phyloP scores from a whole-genome alignment of 1,140 invertebrate genomes.

The Mylabris phalerata region DNA sequence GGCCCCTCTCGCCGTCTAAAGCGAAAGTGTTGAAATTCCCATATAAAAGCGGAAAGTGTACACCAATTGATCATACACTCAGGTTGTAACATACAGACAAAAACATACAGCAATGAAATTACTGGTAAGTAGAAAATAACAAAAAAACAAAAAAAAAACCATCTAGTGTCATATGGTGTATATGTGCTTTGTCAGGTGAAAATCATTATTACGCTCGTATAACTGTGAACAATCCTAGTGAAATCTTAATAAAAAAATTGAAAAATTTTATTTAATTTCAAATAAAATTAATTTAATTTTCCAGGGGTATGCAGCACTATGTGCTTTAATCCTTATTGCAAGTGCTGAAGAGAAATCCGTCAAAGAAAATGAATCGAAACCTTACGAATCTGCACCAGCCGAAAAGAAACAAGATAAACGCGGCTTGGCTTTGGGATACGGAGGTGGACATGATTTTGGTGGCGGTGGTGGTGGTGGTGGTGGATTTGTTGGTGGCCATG shows the following conservation, averaged over 20 bases:
- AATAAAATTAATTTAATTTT: slow-evolving; percentile 2
- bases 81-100: slow-evolving; percentile 12
- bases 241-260: background rate
- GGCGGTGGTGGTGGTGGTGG: slow-evolving; percentile 43
- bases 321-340: slow-evolving; percentile 47
- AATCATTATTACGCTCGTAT: background rate
- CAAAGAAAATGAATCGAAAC: slow-evolving; percentile 40
- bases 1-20: slow-evolving; percentile 1
- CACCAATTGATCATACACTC: slow-evolving; percentile 22
- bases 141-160: background rate
- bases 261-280: background rate
- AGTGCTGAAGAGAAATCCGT: slow-evolving; percentile 43
- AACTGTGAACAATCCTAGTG: too few species aligned
- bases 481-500: slow-evolving; percentile 29
- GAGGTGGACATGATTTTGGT: slow-evolving; percentile 51
- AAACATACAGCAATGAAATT: slow-evolving; percentile 29
- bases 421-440: slow-evolving; percentile 50
- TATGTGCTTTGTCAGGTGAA: slow-evolving; percentile 2
- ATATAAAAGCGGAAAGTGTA: slow-evolving; percentile 21
- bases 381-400: slow-evolving; percentile 34
- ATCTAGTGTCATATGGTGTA: background rate
- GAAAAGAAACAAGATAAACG: slow-evolving; percentile 61
- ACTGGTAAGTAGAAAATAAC: slow-evolving; percentile 31
- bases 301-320: slow-evolving; percentile 43
- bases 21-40: slow-evolving; percentile 25